phyloP scores from a whole-genome alignment of 2,888 invertebrate species.

The Anodontia alba region DNA sequence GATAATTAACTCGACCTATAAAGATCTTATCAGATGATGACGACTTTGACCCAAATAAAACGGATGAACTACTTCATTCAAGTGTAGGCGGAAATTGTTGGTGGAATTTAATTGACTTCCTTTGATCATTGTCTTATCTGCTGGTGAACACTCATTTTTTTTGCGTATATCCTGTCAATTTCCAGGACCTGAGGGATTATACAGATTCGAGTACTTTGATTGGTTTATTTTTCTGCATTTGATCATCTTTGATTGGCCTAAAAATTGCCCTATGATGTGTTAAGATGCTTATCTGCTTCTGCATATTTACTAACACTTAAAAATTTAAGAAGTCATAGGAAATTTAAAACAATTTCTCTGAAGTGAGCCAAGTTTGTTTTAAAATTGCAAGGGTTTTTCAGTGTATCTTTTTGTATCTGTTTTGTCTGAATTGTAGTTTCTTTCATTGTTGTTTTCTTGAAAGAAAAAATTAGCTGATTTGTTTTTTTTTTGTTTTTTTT shows the following conservation, averaged over 20 bases:
- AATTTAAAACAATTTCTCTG: neutral
- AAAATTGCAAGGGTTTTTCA: too few relatives aligned
- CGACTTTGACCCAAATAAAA: slow-evolving; percentile 1
- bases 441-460: too few relatives aligned
- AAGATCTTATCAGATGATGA: neutral
- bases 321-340: neutral
- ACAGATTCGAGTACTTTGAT: neutral
- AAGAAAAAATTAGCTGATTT: too few relatives aligned
- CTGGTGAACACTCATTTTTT: neutral
- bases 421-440: too few relatives aligned
- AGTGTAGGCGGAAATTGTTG: slow-evolving; percentile 3
- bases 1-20: too few relatives aligned
- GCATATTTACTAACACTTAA: neutral
- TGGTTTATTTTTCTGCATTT: neutral
- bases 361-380: neutral
- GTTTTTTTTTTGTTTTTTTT: too few relatives aligned
- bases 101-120: slow-evolving; percentile 10
- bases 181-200: neutral
- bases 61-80: neutral
- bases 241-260: neutral
- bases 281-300: too few relatives aligned
- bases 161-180: slow-evolving; percentile 10
- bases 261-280: neutral
- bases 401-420: too few relatives aligned
- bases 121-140: neutral